phyloP scores from a whole-genome alignment of 2,888 invertebrate species.

The Tinea semifulvella region DNA sequence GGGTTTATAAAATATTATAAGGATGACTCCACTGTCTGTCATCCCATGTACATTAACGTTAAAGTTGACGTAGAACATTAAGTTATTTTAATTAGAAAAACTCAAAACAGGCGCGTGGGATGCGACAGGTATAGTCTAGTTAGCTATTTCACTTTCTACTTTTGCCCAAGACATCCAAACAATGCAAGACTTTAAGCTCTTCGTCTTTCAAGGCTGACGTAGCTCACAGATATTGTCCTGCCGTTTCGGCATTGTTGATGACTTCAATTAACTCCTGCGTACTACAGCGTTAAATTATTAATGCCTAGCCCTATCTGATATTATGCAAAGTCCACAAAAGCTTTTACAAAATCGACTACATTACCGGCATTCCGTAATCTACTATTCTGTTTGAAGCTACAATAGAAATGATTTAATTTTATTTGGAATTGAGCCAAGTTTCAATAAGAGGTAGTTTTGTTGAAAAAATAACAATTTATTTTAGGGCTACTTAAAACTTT shows the following conservation, averaged over 20 bases:
- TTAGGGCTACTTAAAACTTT: neutral
- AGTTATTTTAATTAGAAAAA: too few relatives aligned
- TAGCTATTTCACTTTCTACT: too few relatives aligned
- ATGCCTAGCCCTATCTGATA: conserved; percentile 10
- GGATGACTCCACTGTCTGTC: too few relatives aligned
- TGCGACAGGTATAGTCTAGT: too few relatives aligned
- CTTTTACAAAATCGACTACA: conserved; percentile 12
- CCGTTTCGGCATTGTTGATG: conserved; percentile 25
- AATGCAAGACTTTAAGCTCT: conserved; percentile 25
- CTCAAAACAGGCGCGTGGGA: too few relatives aligned
- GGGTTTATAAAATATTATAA: too few relatives aligned
- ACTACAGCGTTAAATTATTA: conserved; percentile 9
- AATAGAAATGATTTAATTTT: conserved; percentile 31
- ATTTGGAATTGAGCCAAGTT: conserved; percentile 44
- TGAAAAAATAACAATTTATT: conserved; percentile 5
- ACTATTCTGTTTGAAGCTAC: conserved; percentile 28
- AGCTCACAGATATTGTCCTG: conserved; percentile 24
- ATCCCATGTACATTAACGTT: too few relatives aligned
- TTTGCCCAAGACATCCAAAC: too few relatives aligned
- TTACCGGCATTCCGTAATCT: conserved; percentile 11
- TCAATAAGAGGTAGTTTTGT: conserved; percentile 20
- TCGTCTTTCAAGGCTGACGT: conserved; percentile 31
- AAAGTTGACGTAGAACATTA: too few relatives aligned
- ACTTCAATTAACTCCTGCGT: conserved; percentile 31
- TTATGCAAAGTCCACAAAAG: conserved; percentile 14